Evolutionary conservation across 2,113 vertebrate genomes (phyloP).

Genomic region (Pungitius pungitius): DNA sequence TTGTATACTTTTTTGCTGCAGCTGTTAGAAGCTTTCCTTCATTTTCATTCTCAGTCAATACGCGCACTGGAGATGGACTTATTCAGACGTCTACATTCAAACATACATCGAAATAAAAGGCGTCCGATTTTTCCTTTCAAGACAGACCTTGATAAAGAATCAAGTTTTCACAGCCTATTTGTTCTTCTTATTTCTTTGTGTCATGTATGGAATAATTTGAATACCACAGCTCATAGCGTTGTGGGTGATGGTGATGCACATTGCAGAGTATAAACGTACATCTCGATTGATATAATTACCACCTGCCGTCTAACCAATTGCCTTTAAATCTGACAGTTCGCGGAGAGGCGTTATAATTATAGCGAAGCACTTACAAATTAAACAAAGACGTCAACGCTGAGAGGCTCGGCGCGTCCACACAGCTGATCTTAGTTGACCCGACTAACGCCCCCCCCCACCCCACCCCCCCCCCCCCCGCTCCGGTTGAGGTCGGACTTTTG

Average conservation of each 20-base stretch:
- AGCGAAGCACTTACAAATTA: neutral
- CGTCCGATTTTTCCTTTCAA: neutral
- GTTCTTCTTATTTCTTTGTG: neutral
- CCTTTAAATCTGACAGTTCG: slow-evolving; percentile 1
- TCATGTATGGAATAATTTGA: neutral
- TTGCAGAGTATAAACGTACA: neutral
- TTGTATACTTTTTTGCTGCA: too few relatives aligned
- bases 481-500: neutral
- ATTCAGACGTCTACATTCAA: too few relatives aligned
- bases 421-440: neutral
- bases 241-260: neutral
- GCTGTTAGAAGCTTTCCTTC: too few relatives aligned
- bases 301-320: slow-evolving; percentile 2
- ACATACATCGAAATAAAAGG: too few relatives aligned
- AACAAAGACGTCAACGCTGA: neutral
- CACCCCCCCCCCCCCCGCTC: too few relatives aligned
- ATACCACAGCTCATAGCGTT: neutral
- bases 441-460: neutral
- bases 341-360: neutral
- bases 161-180: neutral
- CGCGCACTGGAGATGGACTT: too few relatives aligned
- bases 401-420: neutral
- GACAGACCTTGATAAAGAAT: neutral
- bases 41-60: too few relatives aligned
- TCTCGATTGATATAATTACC: neutral